Percentiles rank a stretch among this genome's conserved stretches.
These are phyloP conservation scores for Zaprionus vittiger DNA, from an alignment of 1,140 invertebrate genomes.

Conservation along the genomic window DNA sequence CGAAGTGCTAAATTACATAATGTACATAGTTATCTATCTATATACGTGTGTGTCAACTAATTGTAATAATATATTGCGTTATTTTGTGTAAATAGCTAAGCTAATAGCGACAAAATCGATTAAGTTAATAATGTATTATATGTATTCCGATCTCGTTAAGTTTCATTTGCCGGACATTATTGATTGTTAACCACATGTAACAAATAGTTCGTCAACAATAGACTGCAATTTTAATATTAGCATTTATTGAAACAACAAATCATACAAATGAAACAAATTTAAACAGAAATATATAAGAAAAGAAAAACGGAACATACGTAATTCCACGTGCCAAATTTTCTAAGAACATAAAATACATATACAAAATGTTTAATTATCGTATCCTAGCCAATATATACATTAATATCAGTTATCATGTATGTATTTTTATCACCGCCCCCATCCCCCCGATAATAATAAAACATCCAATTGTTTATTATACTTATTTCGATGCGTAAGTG, in stretches of 20 bases:
- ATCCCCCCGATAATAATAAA: constrained; percentile 25
- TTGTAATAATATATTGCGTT: constrained; percentile 40
- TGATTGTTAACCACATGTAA: constrained; percentile 48
- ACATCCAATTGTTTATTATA: constrained; percentile 47
- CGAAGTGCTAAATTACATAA: constrained; percentile 31
- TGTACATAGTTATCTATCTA: constrained; percentile 60
- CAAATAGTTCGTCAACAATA: constrained; percentile 53
- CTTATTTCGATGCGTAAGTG: constrained; percentile 50
- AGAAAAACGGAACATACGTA: constrained; percentile 16
- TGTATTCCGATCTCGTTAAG: constrained; percentile 71
- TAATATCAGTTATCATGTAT: background rate
- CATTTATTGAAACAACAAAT: constrained; percentile 40
- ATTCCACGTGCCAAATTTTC: constrained; percentile 75
- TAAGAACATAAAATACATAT: constrained; percentile 22
- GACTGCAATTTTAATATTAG: constrained; percentile 63
- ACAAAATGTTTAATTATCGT: constrained; percentile 27
- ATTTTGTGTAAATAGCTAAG: constrained; percentile 43
- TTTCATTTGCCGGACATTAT: constrained; percentile 72
- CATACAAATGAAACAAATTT: constrained; percentile 25
- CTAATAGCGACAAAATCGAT: constrained; percentile 20
- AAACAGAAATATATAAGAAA: constrained; percentile 18
- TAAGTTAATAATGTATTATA: constrained; percentile 17
- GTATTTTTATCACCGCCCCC: background rate
- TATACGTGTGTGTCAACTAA: constrained; percentile 56
- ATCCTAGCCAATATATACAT: constrained; percentile 21